These are phyloP conservation scores for Smittia sp. DNA, from an alignment of 2,888 invertebrate species.

Conservation along the genomic window DNA sequence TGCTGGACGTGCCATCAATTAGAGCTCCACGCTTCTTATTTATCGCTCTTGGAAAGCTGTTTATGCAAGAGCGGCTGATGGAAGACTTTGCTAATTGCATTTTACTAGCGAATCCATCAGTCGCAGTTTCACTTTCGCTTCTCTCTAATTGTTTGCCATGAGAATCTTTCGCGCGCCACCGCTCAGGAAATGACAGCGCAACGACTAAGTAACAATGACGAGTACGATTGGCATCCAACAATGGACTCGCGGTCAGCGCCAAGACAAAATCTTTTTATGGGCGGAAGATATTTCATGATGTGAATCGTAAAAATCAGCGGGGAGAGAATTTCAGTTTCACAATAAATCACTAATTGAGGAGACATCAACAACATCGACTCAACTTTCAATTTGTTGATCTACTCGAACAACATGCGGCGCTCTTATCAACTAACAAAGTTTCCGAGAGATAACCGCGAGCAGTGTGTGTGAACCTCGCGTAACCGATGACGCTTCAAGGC, in stretches of 20 bases:
- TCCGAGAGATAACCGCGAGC: background rate
- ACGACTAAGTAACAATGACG: background rate
- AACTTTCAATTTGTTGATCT: background rate
- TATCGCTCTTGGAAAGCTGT: background rate
- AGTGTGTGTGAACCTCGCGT: background rate
- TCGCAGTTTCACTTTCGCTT: slow-evolving; percentile 32
- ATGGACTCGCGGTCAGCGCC: background rate
- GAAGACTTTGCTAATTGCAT: slow-evolving; percentile 26
- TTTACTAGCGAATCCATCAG: slow-evolving; percentile 18
- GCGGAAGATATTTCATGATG: background rate
- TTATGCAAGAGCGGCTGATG: background rate
- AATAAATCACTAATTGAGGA: too few relatives aligned
- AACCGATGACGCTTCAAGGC: background rate
- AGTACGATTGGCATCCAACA: background rate
- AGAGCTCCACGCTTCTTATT: background rate
- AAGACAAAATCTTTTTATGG: background rate
- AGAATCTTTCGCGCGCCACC: background rate
- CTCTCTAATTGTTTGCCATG: slow-evolving; percentile 37
- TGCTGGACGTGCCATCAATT: background rate
- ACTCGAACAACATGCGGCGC: background rate
- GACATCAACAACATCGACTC: background rate
- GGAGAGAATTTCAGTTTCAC: background rate
- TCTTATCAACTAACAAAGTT: background rate
- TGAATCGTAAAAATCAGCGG: background rate
- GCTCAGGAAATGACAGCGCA: background rate